phyloP scores from a whole-genome alignment of 1,140 invertebrate genomes.

The Gyrodactylus bullatarudis region DNA sequence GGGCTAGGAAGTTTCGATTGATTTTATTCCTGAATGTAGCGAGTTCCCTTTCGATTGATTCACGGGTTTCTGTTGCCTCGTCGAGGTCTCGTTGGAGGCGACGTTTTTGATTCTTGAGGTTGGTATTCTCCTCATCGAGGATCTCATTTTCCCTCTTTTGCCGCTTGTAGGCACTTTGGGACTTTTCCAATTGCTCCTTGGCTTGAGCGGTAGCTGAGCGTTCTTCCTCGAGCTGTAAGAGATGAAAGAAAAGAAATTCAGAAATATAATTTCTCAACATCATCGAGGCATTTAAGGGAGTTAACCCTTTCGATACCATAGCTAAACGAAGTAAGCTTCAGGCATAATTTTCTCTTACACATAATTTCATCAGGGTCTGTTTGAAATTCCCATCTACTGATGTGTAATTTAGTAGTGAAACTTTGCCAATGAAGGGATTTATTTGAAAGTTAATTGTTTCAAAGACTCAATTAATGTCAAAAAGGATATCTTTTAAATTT shows the following conservation, averaged over 20 bases:
- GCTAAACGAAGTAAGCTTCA: too few relatives aligned
- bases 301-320: too few relatives aligned
- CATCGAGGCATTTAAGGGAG: too few relatives aligned
- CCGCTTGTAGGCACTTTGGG: background rate
- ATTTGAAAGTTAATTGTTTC: too few relatives aligned
- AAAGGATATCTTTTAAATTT: too few relatives aligned
- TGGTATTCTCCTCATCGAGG: background rate
- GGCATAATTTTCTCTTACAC: too few relatives aligned
- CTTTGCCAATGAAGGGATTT: too few relatives aligned
- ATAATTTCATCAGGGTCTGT: too few relatives aligned
- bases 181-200: slow-evolving; percentile 3
- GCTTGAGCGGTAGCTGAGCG: background rate
- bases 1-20: background rate
- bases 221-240: slow-evolving; percentile 2
- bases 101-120: background rate
- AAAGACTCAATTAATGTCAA: too few relatives aligned
- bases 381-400: too few relatives aligned
- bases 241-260: background rate
- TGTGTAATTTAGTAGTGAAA: too few relatives aligned
- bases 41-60: background rate
- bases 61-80: slow-evolving; percentile 1
- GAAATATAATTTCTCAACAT: background rate
- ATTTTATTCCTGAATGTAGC: background rate
- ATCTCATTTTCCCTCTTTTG: background rate
- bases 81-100: slow-evolving; percentile 6